phyloP scores from a whole-genome alignment of 2,888 invertebrate genomes.

The Leptinotarsa tumamoca region DNA sequence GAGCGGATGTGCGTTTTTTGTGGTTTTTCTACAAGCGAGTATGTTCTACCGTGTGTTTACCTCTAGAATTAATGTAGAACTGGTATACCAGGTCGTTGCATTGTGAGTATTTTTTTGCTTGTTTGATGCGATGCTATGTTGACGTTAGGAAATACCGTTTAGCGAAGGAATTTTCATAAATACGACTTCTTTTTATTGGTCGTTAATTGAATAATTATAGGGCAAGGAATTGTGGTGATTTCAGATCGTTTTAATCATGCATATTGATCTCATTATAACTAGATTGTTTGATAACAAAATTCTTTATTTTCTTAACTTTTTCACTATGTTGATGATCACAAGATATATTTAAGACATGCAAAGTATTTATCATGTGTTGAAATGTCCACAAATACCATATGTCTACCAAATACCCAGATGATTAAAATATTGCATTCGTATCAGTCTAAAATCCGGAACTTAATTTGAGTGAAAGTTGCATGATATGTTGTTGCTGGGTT shows the following conservation, averaged over 20 bases:
- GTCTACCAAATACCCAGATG: too few species aligned
- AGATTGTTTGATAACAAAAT: background rate
- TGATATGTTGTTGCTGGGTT: too few species aligned
- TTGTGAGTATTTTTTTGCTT: conserved; percentile 32
- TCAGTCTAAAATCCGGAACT: too few species aligned
- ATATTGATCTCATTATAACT: background rate
- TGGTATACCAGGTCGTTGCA: conserved; percentile 45
- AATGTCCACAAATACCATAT: too few species aligned
- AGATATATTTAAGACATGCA: too few species aligned
- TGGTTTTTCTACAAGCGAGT: conserved; percentile 45
- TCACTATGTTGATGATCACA: too few species aligned
- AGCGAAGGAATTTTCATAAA: conserved; percentile 27
- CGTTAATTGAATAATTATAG: conserved; percentile 5
- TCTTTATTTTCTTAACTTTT: background rate
- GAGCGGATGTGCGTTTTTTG: conserved; percentile 59
- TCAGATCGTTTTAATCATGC: background rate
- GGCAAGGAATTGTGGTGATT: background rate
- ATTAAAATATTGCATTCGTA: too few species aligned
- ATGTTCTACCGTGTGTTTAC: conserved; percentile 54
- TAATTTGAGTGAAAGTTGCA: too few species aligned
- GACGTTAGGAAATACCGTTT: conserved; percentile 36
- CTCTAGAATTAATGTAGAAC: conserved; percentile 55
- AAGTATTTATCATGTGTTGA: too few species aligned
- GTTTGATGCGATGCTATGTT: conserved; percentile 30
- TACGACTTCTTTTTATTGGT: conserved; percentile 10